phyloP scores from a whole-genome alignment of 2,888 invertebrate species.

The Lathronympha strigana region DNA sequence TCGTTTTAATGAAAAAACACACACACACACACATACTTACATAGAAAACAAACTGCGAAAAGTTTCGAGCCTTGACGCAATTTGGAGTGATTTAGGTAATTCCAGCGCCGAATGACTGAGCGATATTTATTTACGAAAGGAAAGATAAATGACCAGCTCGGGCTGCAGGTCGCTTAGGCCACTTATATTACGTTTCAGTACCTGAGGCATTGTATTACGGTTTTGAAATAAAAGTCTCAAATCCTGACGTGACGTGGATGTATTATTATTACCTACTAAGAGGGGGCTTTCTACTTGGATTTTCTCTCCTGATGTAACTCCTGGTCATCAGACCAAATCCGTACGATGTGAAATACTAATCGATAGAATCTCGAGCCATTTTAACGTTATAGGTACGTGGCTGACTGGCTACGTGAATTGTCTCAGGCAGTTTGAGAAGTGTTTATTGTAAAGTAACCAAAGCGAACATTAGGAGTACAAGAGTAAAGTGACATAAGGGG shows the following conservation, averaged over 20 bases:
- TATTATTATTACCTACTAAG: background rate
- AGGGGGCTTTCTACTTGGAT: background rate
- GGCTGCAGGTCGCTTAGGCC: slow-evolving; percentile 7
- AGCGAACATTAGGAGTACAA: no score
- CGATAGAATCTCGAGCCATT: no score
- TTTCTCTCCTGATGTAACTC: background rate
- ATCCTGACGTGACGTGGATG: background rate
- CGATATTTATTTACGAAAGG: slow-evolving; percentile 33
- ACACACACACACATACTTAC: no score
- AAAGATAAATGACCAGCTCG: slow-evolving; percentile 19
- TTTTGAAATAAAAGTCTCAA: background rate
- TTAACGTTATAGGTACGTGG: no score
- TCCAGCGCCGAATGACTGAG: slow-evolving; percentile 22
- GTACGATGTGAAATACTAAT: no score
- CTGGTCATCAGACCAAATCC: background rate
- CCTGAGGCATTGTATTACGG: slow-evolving; percentile 35
- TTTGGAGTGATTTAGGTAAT: slow-evolving; percentile 17
- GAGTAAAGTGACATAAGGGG: no score
- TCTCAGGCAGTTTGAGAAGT: no score
- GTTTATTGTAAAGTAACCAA: no score
- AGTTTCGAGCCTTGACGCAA: slow-evolving; percentile 19
- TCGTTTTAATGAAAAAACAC: no score
- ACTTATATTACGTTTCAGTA: slow-evolving; percentile 6
- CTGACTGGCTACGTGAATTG: no score
- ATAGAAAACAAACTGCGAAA: slow-evolving; percentile 1